A percentile compares a stretch with the other conserved stretches of the same genome.
Evolutionary conservation across 2,888 invertebrate species (phyloP).

Genomic region (Dicycla oo): DNA sequence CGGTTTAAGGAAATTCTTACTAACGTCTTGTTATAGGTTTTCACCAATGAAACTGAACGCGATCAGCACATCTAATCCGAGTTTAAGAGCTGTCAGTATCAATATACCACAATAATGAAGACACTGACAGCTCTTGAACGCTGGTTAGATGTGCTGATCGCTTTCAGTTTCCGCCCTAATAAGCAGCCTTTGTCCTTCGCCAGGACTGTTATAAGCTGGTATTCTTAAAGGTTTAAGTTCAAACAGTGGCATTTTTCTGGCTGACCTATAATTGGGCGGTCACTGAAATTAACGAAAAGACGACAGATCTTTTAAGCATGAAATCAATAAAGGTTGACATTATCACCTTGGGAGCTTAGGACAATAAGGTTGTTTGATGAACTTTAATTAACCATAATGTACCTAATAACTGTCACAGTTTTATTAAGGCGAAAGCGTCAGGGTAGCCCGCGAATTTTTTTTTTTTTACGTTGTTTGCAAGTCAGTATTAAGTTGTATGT

Average conservation of each 20-base stretch:
- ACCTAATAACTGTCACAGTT: not conserved
- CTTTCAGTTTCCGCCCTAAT: too few species aligned
- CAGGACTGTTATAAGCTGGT: not conserved
- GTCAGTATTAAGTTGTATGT: too few species aligned
- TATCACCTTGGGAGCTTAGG: conserved; percentile 24
- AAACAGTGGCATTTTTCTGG: conserved; percentile 18
- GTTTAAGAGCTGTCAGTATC: too few species aligned
- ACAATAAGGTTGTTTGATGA: conserved; percentile 34
- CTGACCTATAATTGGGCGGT: conserved; percentile 27
- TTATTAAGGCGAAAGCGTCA: not conserved
- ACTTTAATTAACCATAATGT: conserved; percentile 15
- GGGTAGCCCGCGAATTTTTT: too few species aligned
- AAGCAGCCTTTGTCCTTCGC: too few species aligned
- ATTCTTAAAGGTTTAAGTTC: conserved; percentile 9
- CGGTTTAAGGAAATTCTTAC: not conserved
- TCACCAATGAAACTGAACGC: too few species aligned
- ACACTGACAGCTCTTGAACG: too few species aligned
- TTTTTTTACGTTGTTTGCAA: too few species aligned
- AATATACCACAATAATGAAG: too few species aligned
- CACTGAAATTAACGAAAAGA: conserved; percentile 23
- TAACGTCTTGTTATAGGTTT: too few species aligned
- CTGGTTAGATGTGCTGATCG: too few species aligned
- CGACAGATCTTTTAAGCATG: conserved; percentile 35
- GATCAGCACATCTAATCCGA: too few species aligned
- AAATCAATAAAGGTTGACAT: conserved; percentile 48